These are phyloP conservation scores for Brachypterus glaber DNA, from an alignment of 2,888 invertebrate species.

Conservation along the genomic window DNA sequence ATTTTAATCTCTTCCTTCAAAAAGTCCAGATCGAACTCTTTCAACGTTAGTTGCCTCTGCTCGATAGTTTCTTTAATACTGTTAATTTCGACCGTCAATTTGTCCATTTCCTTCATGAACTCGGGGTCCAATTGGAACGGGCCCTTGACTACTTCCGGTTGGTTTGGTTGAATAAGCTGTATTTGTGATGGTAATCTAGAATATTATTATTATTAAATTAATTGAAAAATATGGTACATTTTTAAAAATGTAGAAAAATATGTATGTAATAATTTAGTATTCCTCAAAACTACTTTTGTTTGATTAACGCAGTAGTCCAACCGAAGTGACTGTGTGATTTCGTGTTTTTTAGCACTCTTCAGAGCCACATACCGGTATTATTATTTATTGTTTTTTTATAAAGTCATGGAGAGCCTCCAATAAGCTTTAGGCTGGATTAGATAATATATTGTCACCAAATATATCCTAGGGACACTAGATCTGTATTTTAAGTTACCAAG, in stretches of 20 bases:
- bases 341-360: background rate
- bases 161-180: slow-evolving; percentile 38
- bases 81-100: slow-evolving; percentile 14
- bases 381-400: background rate
- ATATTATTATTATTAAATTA: no score
- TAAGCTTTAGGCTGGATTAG: no score
- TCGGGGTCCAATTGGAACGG: slow-evolving; percentile 72
- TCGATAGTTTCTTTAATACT: slow-evolving; percentile 21
- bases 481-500: no score
- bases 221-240: no score
- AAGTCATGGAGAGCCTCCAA: no score
- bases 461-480: no score
- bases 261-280: no score
- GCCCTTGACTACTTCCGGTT: slow-evolving; percentile 48
- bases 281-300: no score
- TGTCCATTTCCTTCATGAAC: slow-evolving; percentile 60
- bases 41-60: slow-evolving; percentile 24
- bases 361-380: background rate
- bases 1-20: slow-evolving; percentile 35
- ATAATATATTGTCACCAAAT: no score
- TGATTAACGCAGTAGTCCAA: background rate
- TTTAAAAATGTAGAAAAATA: no score
- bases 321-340: background rate
- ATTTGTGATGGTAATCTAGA: slow-evolving; percentile 37
- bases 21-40: slow-evolving; percentile 38